Conservation (phyloP, 2,113 vertebrate genomes). For the Diadophis punctatus region DNA sequence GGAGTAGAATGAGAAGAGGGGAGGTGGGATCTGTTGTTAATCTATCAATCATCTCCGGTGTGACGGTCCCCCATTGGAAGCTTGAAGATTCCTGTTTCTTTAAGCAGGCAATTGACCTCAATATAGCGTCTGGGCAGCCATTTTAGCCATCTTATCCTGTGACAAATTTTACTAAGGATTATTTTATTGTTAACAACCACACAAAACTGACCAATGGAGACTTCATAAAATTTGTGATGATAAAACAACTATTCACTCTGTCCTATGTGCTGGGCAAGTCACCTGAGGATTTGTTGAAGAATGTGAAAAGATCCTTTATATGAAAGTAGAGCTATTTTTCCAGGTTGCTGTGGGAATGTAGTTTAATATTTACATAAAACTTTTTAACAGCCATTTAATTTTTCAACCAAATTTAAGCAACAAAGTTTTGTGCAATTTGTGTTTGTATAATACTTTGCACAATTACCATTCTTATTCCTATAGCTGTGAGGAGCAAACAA, state of each 20-base stretch:
- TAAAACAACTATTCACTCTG: not conserved
- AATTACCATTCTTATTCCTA: not conserved
- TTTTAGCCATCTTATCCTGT: not conserved
- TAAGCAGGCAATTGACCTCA: not conserved
- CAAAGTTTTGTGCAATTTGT: not conserved
- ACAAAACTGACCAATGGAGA: not conserved
- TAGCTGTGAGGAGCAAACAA: not conserved
- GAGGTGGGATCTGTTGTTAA: not conserved
- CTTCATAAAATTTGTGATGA: not conserved
- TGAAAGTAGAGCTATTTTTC: not conserved
- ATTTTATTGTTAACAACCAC: not conserved
- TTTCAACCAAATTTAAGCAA: not conserved
- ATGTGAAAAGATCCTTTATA: not conserved
- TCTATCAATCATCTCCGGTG: not conserved
- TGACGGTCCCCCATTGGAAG: not conserved
- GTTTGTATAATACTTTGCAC: not conserved
- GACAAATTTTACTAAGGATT: not conserved
- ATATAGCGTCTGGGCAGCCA: not conserved
- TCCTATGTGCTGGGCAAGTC: not conserved
- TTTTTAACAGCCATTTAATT: not conserved
- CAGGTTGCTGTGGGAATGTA: not conserved
- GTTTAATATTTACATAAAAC: not conserved
- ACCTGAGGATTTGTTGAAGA: not conserved
- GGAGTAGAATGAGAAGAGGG: not conserved
- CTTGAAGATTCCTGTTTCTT: not conserved